phyloP scores from a whole-genome alignment of 1,140 invertebrate genomes.

The Drosophila lacertosa region DNA sequence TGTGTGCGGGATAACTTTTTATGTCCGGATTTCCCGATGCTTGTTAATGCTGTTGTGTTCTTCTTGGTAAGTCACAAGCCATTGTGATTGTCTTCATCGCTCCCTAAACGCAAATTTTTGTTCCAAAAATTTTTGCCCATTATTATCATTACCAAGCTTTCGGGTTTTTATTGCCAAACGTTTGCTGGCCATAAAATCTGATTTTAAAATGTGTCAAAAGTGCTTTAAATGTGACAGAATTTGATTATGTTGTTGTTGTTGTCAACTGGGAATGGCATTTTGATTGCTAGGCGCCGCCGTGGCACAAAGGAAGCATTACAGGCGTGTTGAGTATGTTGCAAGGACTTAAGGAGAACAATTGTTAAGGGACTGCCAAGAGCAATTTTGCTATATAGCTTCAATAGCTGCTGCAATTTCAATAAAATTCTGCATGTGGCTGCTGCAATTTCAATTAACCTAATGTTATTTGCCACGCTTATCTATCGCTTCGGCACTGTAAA shows the following conservation, averaged over 20 bases:
- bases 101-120: conserved; percentile 70
- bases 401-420: neutral
- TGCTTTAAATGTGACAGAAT: conserved; percentile 73
- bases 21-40: conserved; percentile 18
- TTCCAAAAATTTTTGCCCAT: conserved; percentile 73
- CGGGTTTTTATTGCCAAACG: conserved; percentile 42
- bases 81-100: conserved; percentile 68
- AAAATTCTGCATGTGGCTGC: neutral
- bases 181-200: conserved; percentile 68
- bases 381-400: conserved; percentile 1
- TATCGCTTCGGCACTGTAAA: conserved; percentile 14
- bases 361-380: conserved; percentile 39
- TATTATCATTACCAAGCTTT: conserved; percentile 38
- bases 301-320: conserved; percentile 41
- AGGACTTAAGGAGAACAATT: conserved; percentile 40
- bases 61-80: conserved; percentile 22
- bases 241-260: conserved; percentile 50
- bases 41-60: neutral
- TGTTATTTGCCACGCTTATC: conserved; percentile 25
- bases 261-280: conserved; percentile 38
- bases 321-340: conserved; percentile 23
- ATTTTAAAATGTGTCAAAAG: conserved; percentile 80
- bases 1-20: neutral
- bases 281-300: conserved; percentile 55
- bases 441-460: conserved; percentile 43